Evolutionary conservation across 2,888 invertebrate species (phyloP).

Genomic region (Mesodorylaimus sp.): DNA sequence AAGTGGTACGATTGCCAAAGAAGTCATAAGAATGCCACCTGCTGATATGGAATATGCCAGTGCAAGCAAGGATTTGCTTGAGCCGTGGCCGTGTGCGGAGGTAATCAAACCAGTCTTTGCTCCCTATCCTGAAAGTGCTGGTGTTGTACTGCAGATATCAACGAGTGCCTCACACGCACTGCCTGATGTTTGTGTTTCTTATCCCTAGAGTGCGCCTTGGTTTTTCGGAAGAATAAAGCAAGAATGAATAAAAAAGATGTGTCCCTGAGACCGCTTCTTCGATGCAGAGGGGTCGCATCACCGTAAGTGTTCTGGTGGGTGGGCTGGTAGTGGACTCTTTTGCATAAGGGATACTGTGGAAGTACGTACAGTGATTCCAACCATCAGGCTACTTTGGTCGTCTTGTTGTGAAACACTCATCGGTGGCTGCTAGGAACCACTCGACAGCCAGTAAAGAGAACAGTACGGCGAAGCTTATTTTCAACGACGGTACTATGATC

Average conservation of each 20-base stretch:
- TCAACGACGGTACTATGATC: constrained; percentile 21
- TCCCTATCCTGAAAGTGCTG: not conserved
- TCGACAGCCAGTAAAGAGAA: constrained; percentile 20
- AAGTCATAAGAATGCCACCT: constrained; percentile 7
- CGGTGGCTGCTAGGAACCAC: constrained; percentile 22
- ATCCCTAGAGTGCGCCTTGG: no score
- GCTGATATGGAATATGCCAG: not conserved
- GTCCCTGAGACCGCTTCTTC: not conserved
- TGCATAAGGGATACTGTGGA: not conserved
- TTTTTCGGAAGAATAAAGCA: no score
- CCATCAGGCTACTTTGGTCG: no score
- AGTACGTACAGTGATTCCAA: no score
- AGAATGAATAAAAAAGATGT: no score
- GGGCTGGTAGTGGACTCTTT: not conserved
- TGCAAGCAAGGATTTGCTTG: constrained; percentile 7
- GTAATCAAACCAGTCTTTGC: no score
- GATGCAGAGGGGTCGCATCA: not conserved
- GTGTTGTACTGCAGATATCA: not conserved
- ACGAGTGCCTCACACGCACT: not conserved
- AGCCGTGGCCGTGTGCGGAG: not conserved
- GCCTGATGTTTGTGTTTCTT: no score
- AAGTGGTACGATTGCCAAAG: not conserved
- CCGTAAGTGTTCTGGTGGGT: not conserved
- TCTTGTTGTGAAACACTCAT: no score
- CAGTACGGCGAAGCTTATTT: constrained; percentile 22